Evolutionary conservation across 2,797 vertebrate species (phyloP).

Genomic region (Halcyon badia): DNA sequence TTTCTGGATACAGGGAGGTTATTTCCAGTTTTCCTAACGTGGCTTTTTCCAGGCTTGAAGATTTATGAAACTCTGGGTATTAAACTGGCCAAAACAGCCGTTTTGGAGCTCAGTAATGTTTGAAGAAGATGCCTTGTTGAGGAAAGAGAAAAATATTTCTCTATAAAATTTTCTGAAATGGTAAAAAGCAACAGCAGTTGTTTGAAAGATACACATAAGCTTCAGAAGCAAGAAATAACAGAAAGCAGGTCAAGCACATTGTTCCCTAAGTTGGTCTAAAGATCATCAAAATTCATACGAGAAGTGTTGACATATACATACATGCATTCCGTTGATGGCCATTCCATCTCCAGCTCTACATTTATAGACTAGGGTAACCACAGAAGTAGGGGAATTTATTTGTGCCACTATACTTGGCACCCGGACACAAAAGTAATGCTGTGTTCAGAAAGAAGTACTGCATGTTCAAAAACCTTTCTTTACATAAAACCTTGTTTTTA

Average conservation of each 20-base stretch:
- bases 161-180: not conserved
- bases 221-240: not conserved
- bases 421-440: conserved; percentile 51
- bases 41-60: not conserved
- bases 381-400: conserved; percentile 4
- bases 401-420: not conserved
- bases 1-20: not conserved
- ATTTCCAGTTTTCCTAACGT: not conserved
- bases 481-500: conserved; percentile 63
- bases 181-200: not conserved
- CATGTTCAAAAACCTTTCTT: conserved; percentile 18
- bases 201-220: not conserved
- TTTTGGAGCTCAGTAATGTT: not conserved
- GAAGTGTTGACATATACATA: not conserved
- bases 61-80: not conserved
- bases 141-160: not conserved
- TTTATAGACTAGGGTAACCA: conserved; percentile 46
- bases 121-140: not conserved
- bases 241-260: not conserved
- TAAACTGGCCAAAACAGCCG: not conserved
- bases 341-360: not conserved
- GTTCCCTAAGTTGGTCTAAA: not conserved
- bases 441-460: conserved; percentile 38
- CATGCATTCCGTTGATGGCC: not conserved
- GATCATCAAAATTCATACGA: not conserved